Conservation (phyloP, 2,797 vertebrate species). For the Rachycentron canadum region DNA sequence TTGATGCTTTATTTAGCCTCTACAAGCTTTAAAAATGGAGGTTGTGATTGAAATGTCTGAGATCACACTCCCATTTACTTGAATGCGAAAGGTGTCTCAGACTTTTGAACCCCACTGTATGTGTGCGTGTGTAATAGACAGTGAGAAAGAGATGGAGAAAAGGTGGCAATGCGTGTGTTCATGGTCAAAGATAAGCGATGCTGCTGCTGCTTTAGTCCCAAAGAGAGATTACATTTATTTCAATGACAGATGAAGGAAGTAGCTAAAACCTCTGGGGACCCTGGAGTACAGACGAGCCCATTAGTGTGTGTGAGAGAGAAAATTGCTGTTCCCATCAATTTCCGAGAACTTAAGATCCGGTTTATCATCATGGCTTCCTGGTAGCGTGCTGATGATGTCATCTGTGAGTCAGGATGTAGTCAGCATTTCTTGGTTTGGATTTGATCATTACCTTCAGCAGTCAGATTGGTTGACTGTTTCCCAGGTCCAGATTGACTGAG, state of each 20-base stretch:
- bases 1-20: background rate
- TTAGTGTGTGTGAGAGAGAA: constrained; percentile 17
- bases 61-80: too few species aligned
- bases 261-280: constrained; percentile 11
- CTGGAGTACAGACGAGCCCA: constrained; percentile 26
- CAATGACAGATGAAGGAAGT: constrained; percentile 33
- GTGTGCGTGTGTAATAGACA: background rate
- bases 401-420: constrained; percentile 48
- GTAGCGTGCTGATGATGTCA: constrained; percentile 59
- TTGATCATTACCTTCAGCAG: background rate
- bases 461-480: background rate
- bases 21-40: background rate
- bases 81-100: too few species aligned
- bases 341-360: constrained; percentile 45
- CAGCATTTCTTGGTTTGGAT: background rate
- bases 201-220: constrained; percentile 8
- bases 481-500: background rate
- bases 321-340: constrained; percentile 40
- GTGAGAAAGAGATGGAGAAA: background rate
- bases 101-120: too few species aligned
- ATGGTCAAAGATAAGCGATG: constrained; percentile 7
- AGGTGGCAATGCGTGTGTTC: background rate
- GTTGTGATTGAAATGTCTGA: background rate
- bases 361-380: constrained; percentile 62
- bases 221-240: constrained; percentile 27